Conservation (phyloP, 2,888 invertebrate species). For the Lasioglossum morio region DNA sequence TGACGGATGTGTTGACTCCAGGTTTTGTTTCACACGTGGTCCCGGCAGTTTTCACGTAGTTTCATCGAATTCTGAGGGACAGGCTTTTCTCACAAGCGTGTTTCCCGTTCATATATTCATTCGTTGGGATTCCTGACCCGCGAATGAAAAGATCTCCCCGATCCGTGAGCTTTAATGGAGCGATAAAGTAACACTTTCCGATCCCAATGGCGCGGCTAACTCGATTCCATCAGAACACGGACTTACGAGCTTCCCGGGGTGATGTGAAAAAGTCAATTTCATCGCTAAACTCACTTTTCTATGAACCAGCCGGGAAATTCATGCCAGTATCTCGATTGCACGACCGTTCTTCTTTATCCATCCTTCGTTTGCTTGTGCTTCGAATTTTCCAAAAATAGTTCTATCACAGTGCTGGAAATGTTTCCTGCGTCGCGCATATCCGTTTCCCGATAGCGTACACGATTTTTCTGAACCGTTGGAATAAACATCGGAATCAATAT, state of each 20-base stretch:
- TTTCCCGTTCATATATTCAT: neutral
- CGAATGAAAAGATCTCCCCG: slow-evolving; percentile 20
- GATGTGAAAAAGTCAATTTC: slow-evolving; percentile 16
- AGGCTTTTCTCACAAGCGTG: neutral
- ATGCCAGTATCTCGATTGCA: neutral
- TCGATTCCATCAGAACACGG: slow-evolving; percentile 26
- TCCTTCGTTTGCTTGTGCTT: neutral
- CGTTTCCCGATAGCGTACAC: neutral
- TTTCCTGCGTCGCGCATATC: neutral
- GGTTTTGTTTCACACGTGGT: neutral
- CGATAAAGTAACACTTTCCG: slow-evolving; percentile 39
- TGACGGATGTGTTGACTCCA: neutral
- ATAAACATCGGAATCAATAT: neutral
- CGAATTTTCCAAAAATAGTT: neutral
- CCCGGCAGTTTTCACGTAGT: neutral
- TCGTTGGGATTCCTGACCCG: neutral
- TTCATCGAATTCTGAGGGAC: neutral
- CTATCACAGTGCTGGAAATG: neutral
- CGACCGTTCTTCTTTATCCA: neutral
- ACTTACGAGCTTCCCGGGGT: slow-evolving; percentile 5
- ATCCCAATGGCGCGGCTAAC: slow-evolving; percentile 35
- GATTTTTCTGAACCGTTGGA: neutral
- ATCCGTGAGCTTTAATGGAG: slow-evolving; percentile 14
- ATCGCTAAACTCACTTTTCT: neutral
- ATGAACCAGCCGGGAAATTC: neutral